Evolutionary conservation across 2,797 vertebrate species (phyloP), one percentile per base, ranked within the genome.

Genomic region (Iguana delicatissima): DNA sequence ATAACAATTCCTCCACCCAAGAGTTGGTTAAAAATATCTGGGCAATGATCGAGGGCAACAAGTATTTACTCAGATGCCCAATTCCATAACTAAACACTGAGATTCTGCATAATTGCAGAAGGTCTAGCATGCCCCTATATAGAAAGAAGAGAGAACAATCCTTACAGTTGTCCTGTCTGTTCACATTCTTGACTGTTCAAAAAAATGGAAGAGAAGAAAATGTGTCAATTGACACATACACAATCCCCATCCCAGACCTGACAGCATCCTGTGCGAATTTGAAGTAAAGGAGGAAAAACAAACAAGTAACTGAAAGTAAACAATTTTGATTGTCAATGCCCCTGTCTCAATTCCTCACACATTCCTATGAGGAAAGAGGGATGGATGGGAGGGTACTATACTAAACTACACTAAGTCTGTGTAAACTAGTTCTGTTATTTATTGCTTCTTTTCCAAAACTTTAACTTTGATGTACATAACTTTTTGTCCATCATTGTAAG

Each of bases 371-470:
- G n/a, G n/a, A 12, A 73, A 73, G 7, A 4, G 74, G 38, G 35
- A 22, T 24, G 35, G 7, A 38, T 35, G 35, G 38, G 6, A 42
- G 35, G 35, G 35, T 76, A 42, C 14, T 20, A 6, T 38, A 38
- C 18, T 4, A 76, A 14, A 42, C 38, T 14, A 8, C 4, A 85
- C 38, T 79, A 67, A 26, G 64, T 89, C 84, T 88, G 42, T 72
- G 3, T 35, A 52, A 12, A 1, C 77, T 81, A 79, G 0, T 83
- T 92, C 24, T 90, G 73, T 14, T 90, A n/a, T 84, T 88, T 84
- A 77, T 89, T n/a, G 67, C 88, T 90, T 13, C 83, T 89, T 35
- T 50, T 69, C 46, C 74, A 73, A 50, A 12, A 32, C 38, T 72
- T 0, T 10, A 32, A 3, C 0, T 0, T 0, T 73, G 57, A 91